Percentiles rank a stretch among this genome's conserved stretches.
These are phyloP conservation scores for Odobenus rosmarus DNA, from an alignment of 2,113 vertebrate species.

Conservation along the genomic window DNA sequence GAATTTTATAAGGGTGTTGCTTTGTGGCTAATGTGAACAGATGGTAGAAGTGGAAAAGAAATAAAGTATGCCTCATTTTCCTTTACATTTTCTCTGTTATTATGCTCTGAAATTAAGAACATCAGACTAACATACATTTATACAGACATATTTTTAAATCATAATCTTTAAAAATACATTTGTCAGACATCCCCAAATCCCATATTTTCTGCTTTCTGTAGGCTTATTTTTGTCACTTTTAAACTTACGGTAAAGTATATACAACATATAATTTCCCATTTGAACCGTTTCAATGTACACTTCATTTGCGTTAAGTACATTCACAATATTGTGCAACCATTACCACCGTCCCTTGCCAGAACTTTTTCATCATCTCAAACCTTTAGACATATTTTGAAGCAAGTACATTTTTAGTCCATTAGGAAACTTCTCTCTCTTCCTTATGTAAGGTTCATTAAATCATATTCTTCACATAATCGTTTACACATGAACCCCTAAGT, in stretches of 20 bases:
- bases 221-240: background rate
- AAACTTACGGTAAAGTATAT: background rate
- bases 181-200: background rate
- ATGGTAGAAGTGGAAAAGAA: constrained; percentile 74
- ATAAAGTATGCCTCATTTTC: constrained; percentile 76
- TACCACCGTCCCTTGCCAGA: background rate
- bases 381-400: constrained; percentile 5
- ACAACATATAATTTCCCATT: background rate
- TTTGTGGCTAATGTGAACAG: constrained; percentile 80
- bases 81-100: constrained; percentile 64
- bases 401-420: constrained; percentile 18
- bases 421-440: background rate
- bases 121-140: constrained; percentile 5
- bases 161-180: constrained; percentile 52
- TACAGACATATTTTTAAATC: constrained; percentile 34
- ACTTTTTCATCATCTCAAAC: background rate
- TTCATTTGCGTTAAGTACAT: background rate
- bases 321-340: background rate
- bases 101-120: constrained; percentile 52
- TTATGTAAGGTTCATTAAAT: constrained; percentile 14
- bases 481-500: background rate
- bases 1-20: constrained; percentile 74
- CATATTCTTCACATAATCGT: background rate
- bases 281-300: background rate
- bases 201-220: background rate